Evolutionary conservation across 1,140 invertebrate species (phyloP).

Genomic region (Oppia nitens): DNA sequence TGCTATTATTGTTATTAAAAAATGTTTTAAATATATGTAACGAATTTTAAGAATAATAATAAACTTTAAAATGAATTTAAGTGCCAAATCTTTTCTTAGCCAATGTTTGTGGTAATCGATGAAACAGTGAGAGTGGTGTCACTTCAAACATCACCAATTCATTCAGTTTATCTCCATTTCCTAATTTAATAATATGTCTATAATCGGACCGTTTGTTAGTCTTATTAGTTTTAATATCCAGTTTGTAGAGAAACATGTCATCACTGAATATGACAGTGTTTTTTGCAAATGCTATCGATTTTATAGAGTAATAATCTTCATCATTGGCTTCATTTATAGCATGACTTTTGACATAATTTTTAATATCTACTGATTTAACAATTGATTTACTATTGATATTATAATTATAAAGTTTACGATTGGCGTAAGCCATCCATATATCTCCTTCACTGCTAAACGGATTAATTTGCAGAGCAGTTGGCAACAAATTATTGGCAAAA

Average conservation of each 20-base stretch:
- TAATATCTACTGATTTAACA: background rate
- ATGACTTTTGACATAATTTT: background rate
- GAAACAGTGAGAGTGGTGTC: slow-evolving; percentile 8
- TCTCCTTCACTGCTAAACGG: background rate
- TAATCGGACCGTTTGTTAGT: slow-evolving; percentile 11
- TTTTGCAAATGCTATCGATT: slow-evolving; percentile 5
- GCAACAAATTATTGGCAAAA: background rate
- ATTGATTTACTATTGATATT: background rate
- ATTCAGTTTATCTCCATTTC: background rate
- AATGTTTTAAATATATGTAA: too few relatives aligned
- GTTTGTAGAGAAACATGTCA: background rate
- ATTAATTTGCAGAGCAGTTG: background rate
- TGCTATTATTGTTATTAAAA: too few relatives aligned
- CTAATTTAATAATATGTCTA: slow-evolving; percentile 5
- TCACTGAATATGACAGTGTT: background rate
- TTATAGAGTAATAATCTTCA: slow-evolving; percentile 8
- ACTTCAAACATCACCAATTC: slow-evolving; percentile 6
- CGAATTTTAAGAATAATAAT: slow-evolving; percentile 1
- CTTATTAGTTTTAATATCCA: background rate
- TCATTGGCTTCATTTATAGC: background rate
- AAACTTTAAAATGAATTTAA: too few relatives aligned
- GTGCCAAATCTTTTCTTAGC: slow-evolving; percentile 8
- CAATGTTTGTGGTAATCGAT: background rate
- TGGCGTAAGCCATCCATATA: slow-evolving; percentile 5
- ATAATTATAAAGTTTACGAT: background rate